A percentile compares a stretch with the other conserved stretches of the same genome.
phyloP scores from a whole-genome alignment of 2,888 invertebrate species.

The Ochropleura plecta region DNA sequence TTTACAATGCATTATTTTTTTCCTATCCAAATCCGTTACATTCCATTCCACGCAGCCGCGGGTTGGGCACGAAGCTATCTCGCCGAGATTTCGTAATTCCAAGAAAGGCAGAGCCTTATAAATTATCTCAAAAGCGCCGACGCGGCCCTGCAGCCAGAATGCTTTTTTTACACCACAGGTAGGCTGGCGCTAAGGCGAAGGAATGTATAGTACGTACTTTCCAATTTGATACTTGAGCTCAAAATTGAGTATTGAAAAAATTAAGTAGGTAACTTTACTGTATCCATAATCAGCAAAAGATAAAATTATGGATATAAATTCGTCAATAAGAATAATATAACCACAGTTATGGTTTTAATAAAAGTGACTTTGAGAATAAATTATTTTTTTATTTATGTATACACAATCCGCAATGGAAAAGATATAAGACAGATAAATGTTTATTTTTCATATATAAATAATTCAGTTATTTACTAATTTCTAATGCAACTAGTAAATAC shows the following conservation, averaged over 20 bases:
- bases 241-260: constrained; percentile 15
- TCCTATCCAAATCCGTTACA: constrained; percentile 88
- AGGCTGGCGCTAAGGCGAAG: constrained; percentile 88
- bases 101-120: constrained; percentile 90
- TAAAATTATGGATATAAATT: not conserved
- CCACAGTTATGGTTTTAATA: not conserved
- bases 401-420: no score
- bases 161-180: constrained; percentile 89
- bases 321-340: not conserved
- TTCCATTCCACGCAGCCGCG: constrained; percentile 86
- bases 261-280: not conserved
- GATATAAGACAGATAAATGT: no score
- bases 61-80: constrained; percentile 83
- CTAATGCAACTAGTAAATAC: not conserved
- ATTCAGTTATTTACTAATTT: not conserved
- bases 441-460: no score
- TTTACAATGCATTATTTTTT: constrained; percentile 85
- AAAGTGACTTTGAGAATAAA: not conserved
- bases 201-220: constrained; percentile 82
- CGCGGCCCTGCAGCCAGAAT: constrained; percentile 88
- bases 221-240: constrained; percentile 74
- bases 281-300: not conserved
- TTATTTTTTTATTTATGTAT: not conserved
- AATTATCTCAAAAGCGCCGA: constrained; percentile 91
- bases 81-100: constrained; percentile 89